Percentiles rank a stretch among this genome's conserved stretches.
These are phyloP conservation scores for Leucophenga montana DNA, from an alignment of 2,888 invertebrate species.

Conservation along the genomic window DNA sequence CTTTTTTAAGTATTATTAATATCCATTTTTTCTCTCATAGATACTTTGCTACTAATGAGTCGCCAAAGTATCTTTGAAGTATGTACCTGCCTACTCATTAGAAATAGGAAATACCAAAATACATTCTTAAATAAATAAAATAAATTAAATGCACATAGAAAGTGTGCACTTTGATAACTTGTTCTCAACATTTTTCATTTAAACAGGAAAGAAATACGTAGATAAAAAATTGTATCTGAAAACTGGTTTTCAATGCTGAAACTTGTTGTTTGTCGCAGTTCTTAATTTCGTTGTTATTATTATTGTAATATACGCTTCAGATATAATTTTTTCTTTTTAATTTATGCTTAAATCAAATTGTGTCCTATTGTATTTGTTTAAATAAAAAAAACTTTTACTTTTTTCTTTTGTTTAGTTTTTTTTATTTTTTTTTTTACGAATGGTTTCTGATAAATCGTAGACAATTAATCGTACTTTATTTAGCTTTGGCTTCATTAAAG, in stretches of 20 bases:
- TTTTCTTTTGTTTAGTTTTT: not conserved
- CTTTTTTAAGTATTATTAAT: too few species aligned
- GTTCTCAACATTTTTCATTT: conserved; percentile 2
- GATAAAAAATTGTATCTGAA: not conserved
- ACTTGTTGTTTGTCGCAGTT: not conserved
- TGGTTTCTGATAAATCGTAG: too few species aligned
- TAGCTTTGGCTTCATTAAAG: too few species aligned
- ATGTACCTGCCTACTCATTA: not conserved
- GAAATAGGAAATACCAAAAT: not conserved
- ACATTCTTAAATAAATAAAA: not conserved
- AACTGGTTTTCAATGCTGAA: conserved; percentile 15
- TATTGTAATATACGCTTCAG: too few species aligned
- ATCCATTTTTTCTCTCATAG: not conserved
- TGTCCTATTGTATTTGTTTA: too few species aligned
- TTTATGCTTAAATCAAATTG: not conserved
- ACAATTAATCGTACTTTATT: too few species aligned
- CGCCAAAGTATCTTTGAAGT: not conserved
- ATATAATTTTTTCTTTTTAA: not conserved
- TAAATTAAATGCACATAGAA: conserved; percentile 4
- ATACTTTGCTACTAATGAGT: not conserved
- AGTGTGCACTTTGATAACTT: conserved; percentile 3
- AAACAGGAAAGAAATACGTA: not conserved
- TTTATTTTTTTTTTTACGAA: not conserved
- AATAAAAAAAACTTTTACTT: conserved; percentile 4
- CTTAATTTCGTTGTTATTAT: not conserved